Evolutionary conservation across 2,888 invertebrate genomes (phyloP).

Genomic region (Oasisia sp.): DNA sequence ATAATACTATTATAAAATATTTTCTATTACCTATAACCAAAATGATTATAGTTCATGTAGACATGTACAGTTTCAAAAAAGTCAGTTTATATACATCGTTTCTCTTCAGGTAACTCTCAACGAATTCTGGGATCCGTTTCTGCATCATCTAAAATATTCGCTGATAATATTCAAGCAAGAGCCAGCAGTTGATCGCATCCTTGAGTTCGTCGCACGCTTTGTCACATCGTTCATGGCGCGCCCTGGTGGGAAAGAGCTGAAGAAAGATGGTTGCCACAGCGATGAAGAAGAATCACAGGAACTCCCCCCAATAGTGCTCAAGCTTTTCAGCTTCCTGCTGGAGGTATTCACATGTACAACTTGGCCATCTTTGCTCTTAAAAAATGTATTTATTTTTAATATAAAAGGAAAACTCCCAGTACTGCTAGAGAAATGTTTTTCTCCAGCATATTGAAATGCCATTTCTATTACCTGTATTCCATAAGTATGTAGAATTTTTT

Average conservation of each 20-base stretch:
- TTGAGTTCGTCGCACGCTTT: slow-evolving; percentile 80
- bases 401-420: too few relatives aligned
- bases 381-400: too few relatives aligned
- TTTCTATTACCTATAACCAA: too few relatives aligned
- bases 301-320: slow-evolving; percentile 69
- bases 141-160: slow-evolving; percentile 73
- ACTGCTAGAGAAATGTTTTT: too few relatives aligned
- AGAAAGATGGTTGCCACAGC: slow-evolving; percentile 13
- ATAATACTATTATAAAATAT: too few relatives aligned
- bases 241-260: slow-evolving; percentile 18
- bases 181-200: slow-evolving; percentile 75
- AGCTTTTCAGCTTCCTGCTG: slow-evolving; percentile 67
- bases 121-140: slow-evolving; percentile 74
- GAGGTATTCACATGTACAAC: slow-evolving; percentile 28
- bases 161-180: slow-evolving; percentile 77
- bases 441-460: too few relatives aligned
- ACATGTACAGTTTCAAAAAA: too few relatives aligned
- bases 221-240: slow-evolving; percentile 69
- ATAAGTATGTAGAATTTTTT: too few relatives aligned
- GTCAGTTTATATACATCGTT: not conserved
- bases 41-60: too few relatives aligned
- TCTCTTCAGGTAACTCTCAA: slow-evolving; percentile 69
- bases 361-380: too few relatives aligned
- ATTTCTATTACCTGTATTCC: too few relatives aligned
- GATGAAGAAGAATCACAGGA: slow-evolving; percentile 67